Evolutionary conservation across 2,888 invertebrate genomes (phyloP).

Genomic region (Caenorhabditis becei): DNA sequence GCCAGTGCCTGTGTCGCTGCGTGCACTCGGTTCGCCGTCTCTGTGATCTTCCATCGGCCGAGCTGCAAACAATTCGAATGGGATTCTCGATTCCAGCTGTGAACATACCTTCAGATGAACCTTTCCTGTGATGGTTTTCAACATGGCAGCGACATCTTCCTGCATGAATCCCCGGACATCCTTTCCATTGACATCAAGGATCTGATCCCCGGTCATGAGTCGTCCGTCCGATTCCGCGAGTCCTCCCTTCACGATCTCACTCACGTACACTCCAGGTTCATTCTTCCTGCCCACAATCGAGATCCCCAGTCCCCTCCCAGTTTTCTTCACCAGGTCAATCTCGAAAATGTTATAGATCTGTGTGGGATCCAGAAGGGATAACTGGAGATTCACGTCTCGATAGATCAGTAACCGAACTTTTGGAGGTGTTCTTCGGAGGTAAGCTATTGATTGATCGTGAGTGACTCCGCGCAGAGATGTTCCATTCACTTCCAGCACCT

Average conservation of each 20-base stretch:
- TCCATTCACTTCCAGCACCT: slow-evolving; percentile 88
- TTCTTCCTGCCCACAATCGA: slow-evolving; percentile 89
- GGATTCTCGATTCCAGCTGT: too few relatives aligned
- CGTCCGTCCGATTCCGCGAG: slow-evolving; percentile 91
- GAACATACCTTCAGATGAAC: slow-evolving; percentile 77
- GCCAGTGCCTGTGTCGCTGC: slow-evolving; percentile 71
- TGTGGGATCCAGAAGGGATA: slow-evolving; percentile 82
- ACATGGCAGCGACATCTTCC: slow-evolving; percentile 91
- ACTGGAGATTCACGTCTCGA: slow-evolving; percentile 84
- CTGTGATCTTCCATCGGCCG: slow-evolving; percentile 81
- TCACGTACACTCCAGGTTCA: slow-evolving; percentile 90
- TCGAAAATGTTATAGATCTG: slow-evolving; percentile 82
- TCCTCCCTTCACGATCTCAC: slow-evolving; percentile 90
- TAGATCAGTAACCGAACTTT: slow-evolving; percentile 89
- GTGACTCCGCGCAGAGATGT: slow-evolving; percentile 89
- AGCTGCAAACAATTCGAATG: slow-evolving; percentile 49
- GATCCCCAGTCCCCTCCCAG: slow-evolving; percentile 88
- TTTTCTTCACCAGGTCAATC: slow-evolving; percentile 67
- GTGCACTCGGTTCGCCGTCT: slow-evolving; percentile 78
- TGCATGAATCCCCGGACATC: slow-evolving; percentile 86
- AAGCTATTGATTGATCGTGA: slow-evolving; percentile 89
- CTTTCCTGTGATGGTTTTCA: slow-evolving; percentile 85
- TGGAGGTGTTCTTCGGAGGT: slow-evolving; percentile 90
- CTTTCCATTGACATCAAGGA: slow-evolving; percentile 92
- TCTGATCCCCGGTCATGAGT: slow-evolving; percentile 92